Percentiles rank a stretch among this genome's conserved stretches.
Evolutionary conservation across 2,888 invertebrate species (phyloP).

Genomic region (Metopia argyrocephala): DNA sequence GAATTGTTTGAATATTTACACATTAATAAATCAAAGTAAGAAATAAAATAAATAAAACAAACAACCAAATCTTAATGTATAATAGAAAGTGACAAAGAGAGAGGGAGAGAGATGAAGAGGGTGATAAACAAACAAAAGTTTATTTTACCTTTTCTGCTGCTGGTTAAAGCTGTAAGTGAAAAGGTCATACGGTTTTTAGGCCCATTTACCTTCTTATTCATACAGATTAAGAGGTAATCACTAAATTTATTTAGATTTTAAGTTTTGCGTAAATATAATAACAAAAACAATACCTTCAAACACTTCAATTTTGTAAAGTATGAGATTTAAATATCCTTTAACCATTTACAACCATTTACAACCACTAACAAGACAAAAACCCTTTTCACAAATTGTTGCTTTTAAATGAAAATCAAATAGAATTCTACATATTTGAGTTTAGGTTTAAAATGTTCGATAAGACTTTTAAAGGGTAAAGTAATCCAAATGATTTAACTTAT

Average conservation of each 20-base stretch:
- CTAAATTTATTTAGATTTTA: constrained; percentile 41
- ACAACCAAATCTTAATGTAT: background rate
- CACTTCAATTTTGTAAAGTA: background rate
- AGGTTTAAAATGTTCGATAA: too few species aligned
- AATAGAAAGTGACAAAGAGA: background rate
- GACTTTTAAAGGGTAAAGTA: too few species aligned
- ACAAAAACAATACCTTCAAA: background rate
- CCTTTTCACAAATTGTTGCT: constrained; percentile 6
- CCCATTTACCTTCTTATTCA: constrained; percentile 27
- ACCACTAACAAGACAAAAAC: background rate
- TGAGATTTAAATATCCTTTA: constrained; percentile 3
- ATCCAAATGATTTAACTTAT: too few species aligned
- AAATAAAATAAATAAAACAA: constrained; percentile 45
- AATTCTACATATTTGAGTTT: too few species aligned
- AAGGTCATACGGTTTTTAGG: constrained; percentile 6
- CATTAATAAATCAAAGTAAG: constrained; percentile 60
- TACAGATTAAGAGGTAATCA: constrained; percentile 50
- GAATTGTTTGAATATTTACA: constrained; percentile 57
- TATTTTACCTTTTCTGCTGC: constrained; percentile 5
- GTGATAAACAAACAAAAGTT: background rate
- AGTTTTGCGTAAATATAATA: background rate
- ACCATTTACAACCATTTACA: background rate
- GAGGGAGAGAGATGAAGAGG: background rate
- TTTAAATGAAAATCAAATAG: background rate
- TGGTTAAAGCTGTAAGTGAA: background rate